Conservation (phyloP, 2,113 vertebrate genomes). For the Gambusia holbrooki region DNA sequence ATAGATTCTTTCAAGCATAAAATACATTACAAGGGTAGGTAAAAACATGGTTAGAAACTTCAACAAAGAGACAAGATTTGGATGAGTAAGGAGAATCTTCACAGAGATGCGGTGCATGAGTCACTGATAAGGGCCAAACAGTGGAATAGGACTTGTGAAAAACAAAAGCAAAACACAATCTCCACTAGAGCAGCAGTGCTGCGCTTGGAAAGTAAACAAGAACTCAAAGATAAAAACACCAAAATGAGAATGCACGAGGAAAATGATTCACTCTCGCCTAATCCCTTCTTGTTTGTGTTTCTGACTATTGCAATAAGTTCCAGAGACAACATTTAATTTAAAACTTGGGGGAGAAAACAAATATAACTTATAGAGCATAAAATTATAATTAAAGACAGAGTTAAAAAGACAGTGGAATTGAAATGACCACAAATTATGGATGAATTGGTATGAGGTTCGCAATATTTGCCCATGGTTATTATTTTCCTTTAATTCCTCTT, state of each 20-base stretch:
- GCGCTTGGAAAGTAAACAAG: constrained; percentile 34
- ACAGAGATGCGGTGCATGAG: constrained; percentile 11
- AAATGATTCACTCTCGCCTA: constrained; percentile 5
- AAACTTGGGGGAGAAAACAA: background rate
- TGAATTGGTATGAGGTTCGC: background rate
- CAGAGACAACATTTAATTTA: background rate
- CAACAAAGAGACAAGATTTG: constrained; percentile 7
- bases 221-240: constrained; percentile 30
- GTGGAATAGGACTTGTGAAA: constrained; percentile 7
- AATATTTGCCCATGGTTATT: constrained; percentile 8
- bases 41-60: background rate
- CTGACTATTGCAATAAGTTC: constrained; percentile 18
- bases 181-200: constrained; percentile 25
- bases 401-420: no score
- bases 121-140: constrained; percentile 28
- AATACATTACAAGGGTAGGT: background rate
- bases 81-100: constrained; percentile 13
- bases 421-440: no score
- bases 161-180: constrained; percentile 23
- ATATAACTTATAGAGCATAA: constrained; percentile 5
- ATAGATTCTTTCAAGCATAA: background rate
- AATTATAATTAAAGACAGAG: background rate
- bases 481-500: background rate
- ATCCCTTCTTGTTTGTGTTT: constrained; percentile 33
- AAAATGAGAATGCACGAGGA: constrained; percentile 25